Evolutionary conservation across 1,140 invertebrate genomes (phyloP), one percentile per base, ranked within the genome.

Genomic region (Gryllus bimaculatus): DNA sequence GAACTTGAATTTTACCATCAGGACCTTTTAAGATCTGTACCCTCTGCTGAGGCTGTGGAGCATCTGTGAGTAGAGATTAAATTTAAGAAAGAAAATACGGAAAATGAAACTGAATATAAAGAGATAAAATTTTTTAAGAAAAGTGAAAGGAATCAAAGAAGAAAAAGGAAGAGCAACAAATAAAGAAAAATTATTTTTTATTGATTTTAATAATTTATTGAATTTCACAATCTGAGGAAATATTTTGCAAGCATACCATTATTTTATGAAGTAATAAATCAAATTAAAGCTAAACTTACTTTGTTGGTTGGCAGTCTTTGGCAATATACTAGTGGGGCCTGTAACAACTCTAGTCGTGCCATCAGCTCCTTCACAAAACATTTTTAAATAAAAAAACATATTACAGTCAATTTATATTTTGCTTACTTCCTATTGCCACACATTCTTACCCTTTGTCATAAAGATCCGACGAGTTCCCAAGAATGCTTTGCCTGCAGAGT

Each of bases 1-100:
- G 90, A 7, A 98, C 95, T 85, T 96, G 95, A 0, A 98, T 87
- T 86, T 97, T 96, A 20, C 96, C 96, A 86, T 97, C 95, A 0
- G 94, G 92, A 0, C 92, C 91, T 82, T 95, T 92, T 81, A 96
- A 92, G 79, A 98, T 96, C 88, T 97, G 96, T 48, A 98, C 93
- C 84, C 94, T 93, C 84, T 95, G 93, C 78, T 90, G 91, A 8
- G 13, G 26, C 47, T 47, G 12, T 18, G 78, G 78, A 13, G 26
- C 47, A 26, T 21, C 26, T 26, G 78, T 49, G 13, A 78, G 26
- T 8, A 47, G 10, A 47, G 26, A 0, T 26, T 75, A 47, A 8
- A 47, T 26, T 39, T 13, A 21, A 8, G 74, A 47, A 26, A 47
- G 75, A 18, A 76, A 47, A 26, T 39, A 39, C 5, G 26, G 26